A percentile compares a stretch with the other conserved stretches of the same genome.
These are phyloP conservation scores for Lathronympha strigana DNA, from an alignment of 2,888 invertebrate species.

Conservation along the genomic window DNA sequence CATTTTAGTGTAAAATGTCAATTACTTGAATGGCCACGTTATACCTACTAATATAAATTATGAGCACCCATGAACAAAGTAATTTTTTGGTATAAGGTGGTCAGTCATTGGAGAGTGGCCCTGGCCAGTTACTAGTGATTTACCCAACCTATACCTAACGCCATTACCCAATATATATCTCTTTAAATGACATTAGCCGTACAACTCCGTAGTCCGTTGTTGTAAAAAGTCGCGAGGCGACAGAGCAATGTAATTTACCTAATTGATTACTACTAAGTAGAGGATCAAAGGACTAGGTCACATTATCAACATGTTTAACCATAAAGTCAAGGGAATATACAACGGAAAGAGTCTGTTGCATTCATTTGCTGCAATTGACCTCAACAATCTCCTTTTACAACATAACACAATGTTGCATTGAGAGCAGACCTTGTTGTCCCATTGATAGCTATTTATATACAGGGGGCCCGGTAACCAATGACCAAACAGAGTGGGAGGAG, in stretches of 20 bases:
- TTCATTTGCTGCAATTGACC: slow-evolving; percentile 37
- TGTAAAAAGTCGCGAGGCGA: background rate
- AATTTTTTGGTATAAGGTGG: no score
- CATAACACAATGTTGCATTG: slow-evolving; percentile 32
- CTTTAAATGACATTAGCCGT: no score
- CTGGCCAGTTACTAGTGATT: no score
- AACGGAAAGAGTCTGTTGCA: slow-evolving; percentile 29
- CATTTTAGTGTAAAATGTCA: no score
- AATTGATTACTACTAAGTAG: background rate
- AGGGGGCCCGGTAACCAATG: background rate
- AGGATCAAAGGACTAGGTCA: background rate
- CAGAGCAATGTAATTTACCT: background rate
- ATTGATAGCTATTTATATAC: slow-evolving; percentile 10
- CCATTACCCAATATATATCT: no score
- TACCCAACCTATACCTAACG: no score
- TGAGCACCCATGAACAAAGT: no score
- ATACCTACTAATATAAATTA: no score
- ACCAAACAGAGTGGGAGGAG: no score
- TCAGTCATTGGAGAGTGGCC: no score
- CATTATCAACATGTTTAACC: slow-evolving; percentile 11
- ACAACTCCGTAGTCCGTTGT: no score
- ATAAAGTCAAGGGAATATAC: slow-evolving; percentile 32
- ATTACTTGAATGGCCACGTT: no score
- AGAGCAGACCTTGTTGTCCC: slow-evolving; percentile 23
- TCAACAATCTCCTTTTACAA: slow-evolving; percentile 35